A percentile compares a stretch with the other conserved stretches of the same genome.
phyloP scores from a whole-genome alignment of 2,113 vertebrate genomes.

The Tachysurus fulvidraco region DNA sequence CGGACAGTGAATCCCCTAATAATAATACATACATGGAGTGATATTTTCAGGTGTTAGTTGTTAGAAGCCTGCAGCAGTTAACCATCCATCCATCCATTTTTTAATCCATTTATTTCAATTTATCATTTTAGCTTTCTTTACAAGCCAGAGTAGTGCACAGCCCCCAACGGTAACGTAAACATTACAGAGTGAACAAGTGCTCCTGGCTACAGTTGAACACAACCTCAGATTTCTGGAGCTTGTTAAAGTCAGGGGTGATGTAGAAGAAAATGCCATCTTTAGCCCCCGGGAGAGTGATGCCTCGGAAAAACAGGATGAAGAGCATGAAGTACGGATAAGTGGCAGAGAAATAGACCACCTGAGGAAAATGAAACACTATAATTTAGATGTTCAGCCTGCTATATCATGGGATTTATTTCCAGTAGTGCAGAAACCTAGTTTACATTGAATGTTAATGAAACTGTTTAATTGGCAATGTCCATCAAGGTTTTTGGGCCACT shows the following conservation, averaged over 20 bases:
- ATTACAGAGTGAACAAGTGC: not conserved
- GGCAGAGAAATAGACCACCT: constrained; percentile 93
- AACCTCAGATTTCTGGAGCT: constrained; percentile 82
- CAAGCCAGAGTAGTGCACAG: not conserved
- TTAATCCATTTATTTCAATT: not conserved
- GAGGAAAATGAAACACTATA: not conserved
- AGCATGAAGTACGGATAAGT: constrained; percentile 93
- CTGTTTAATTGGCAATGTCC: constrained; percentile 64
- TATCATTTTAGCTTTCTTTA: not conserved
- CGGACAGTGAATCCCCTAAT: not conserved
- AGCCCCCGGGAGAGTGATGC: constrained; percentile 85
- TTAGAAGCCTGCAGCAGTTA: not conserved
- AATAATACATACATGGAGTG: not conserved
- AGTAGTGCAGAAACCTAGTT: constrained; percentile 30
- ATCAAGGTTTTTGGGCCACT: constrained; percentile 49
- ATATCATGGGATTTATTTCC: constrained; percentile 4
- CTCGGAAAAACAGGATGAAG: constrained; percentile 87
- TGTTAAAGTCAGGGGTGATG: constrained; percentile 86
- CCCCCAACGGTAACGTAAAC: not conserved
- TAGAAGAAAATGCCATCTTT: constrained; percentile 88
- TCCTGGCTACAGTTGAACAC: not conserved
- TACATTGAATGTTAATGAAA: constrained; percentile 55
- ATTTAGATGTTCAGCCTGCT: not conserved
- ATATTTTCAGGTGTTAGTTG: not conserved
- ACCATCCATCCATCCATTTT: not conserved